Evolutionary conservation across 2,113 vertebrate genomes (phyloP).

Genomic region (Esox niger): DNA sequence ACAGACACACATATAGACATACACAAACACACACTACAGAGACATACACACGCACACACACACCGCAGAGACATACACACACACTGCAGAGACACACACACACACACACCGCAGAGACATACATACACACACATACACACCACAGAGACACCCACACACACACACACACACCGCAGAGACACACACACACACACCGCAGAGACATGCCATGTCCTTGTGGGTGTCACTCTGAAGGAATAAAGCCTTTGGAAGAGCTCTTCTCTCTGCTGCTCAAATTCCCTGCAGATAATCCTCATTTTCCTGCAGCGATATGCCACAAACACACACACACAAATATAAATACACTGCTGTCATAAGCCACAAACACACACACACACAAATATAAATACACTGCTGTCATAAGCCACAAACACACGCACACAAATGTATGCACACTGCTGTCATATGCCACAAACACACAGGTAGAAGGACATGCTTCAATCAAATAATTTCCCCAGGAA

Average conservation of each 20-base stretch:
- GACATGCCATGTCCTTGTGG: conserved; percentile 16
- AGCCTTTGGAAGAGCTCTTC: conserved; percentile 39
- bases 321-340: conserved; percentile 31
- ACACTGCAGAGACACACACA: conserved; percentile 10
- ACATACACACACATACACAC: neutral
- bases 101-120: conserved; percentile 19
- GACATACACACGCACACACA: neutral
- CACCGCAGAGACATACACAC: no score
- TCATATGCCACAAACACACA: no score
- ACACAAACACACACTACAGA: neutral
- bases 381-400: conserved; percentile 3
- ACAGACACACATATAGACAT: neutral
- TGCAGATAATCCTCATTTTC: conserved; percentile 61
- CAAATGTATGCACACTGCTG: conserved; percentile 16
- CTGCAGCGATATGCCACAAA: conserved; percentile 38
- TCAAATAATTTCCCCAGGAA: no score
- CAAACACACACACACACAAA: conserved; percentile 41
- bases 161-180: neutral
- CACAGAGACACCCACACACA: neutral
- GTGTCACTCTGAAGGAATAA: conserved; percentile 43
- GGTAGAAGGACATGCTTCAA: no score
- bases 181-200: neutral
- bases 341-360: neutral
- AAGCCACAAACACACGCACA: no score
- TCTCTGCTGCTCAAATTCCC: conserved; percentile 49